Percentiles rank a stretch among this genome's conserved stretches.
phyloP scores from a whole-genome alignment of 2,888 invertebrate species.

The Petrolisthes manimaculis region DNA sequence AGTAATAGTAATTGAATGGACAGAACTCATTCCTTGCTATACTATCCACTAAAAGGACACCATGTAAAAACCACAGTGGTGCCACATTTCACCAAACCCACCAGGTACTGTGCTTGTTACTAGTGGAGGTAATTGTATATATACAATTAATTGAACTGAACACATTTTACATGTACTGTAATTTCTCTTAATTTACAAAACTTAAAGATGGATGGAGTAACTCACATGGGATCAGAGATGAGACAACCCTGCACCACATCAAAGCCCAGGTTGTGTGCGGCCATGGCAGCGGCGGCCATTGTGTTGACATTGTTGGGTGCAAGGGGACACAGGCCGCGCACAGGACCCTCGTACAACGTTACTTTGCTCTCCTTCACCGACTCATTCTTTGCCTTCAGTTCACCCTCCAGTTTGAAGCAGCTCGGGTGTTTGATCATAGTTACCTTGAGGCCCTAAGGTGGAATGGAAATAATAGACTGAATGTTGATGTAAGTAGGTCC shows the following conservation, averaged over 20 bases:
- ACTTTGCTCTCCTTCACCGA: conserved; percentile 67
- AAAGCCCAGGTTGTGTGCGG: conserved; percentile 73
- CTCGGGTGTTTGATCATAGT: conserved; percentile 74
- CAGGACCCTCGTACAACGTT: conserved; percentile 73
- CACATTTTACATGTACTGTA: neutral
- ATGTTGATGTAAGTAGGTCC: too few species aligned
- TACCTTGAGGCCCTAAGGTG: conserved; percentile 71
- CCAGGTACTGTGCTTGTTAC: neutral
- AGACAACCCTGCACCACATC: conserved; percentile 72
- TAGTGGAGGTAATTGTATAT: neutral
- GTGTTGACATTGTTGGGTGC: conserved; percentile 76
- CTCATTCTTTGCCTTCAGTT: conserved; percentile 71
- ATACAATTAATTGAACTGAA: neutral
- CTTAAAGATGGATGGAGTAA: neutral
- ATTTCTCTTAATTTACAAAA: neutral
- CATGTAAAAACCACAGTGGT: neutral
- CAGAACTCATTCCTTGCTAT: neutral
- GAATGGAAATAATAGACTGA: neutral
- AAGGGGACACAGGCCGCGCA: conserved; percentile 72
- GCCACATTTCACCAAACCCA: too few species aligned
- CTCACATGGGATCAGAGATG: conserved; percentile 72
- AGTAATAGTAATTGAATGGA: too few species aligned
- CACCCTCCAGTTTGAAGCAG: conserved; percentile 71
- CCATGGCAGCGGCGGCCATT: conserved; percentile 74
- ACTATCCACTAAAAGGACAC: neutral